Percentiles rank a stretch among this genome's conserved stretches.
These are phyloP conservation scores for Aegithalos caudatus DNA, from an alignment of 2,113 vertebrate genomes.

Conservation along the genomic window DNA sequence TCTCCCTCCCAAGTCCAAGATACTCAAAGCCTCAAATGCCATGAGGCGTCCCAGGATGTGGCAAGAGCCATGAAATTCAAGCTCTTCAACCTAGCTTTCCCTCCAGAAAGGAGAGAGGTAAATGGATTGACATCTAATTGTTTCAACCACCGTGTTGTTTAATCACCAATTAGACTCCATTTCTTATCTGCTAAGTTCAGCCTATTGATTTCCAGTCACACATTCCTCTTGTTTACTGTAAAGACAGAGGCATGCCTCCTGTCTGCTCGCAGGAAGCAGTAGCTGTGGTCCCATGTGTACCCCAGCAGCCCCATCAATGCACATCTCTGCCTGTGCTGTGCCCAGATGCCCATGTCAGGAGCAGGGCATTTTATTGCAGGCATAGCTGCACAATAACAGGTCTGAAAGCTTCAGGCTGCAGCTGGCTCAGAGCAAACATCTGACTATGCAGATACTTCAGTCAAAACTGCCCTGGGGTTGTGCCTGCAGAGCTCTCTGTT, in stretches of 20 bases:
- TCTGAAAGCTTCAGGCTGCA: neutral
- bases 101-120: neutral
- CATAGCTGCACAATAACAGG: neutral
- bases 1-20: neutral
- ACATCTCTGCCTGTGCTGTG: fast-evolving
- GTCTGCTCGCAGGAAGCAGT: neutral
- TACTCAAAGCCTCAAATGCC: neutral
- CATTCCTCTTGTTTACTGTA: neutral
- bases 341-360: neutral
- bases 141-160: neutral
- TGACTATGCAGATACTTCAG: conserved; percentile 2
- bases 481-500: conserved; percentile 7
- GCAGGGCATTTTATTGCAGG: neutral
- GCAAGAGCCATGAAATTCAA: neutral
- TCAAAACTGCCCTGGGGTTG: neutral
- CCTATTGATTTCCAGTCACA: conserved; percentile 5
- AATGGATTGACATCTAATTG: neutral
- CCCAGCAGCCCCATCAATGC: neutral
- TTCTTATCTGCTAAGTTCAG: conserved; percentile 28
- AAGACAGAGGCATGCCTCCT: neutral
- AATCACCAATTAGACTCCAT: conserved; percentile 42
- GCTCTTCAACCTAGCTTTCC: neutral
- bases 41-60: neutral
- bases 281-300: neutral
- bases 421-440: neutral